Conservation (phyloP, 2,797 vertebrate genomes). For the Picus viridis region DNA sequence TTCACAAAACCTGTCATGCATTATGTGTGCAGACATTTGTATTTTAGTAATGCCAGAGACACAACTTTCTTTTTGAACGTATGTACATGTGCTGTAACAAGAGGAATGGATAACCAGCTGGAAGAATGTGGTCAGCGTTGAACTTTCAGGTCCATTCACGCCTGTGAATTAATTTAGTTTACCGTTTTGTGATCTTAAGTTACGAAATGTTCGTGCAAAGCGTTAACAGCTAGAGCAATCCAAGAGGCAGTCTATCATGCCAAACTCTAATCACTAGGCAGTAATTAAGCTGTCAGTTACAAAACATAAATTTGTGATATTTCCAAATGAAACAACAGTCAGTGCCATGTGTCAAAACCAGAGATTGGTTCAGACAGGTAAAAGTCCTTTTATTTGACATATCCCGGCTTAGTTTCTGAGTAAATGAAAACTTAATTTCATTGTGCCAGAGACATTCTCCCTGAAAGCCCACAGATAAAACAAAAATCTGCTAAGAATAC, state of each 20-base stretch:
- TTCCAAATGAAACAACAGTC: slow-evolving; percentile 54
- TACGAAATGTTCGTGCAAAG: slow-evolving; percentile 54
- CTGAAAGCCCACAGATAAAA: slow-evolving; percentile 10
- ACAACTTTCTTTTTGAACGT: background rate
- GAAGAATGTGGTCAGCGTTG: slow-evolving; percentile 45
- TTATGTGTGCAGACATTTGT: background rate
- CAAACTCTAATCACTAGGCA: slow-evolving; percentile 58
- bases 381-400: slow-evolving; percentile 33
- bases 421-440: slow-evolving; percentile 45
- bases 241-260: slow-evolving; percentile 10
- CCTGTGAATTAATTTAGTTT: slow-evolving; percentile 52
- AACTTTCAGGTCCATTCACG: slow-evolving; percentile 39
- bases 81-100: slow-evolving; percentile 7
- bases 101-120: slow-evolving; percentile 37
- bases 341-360: slow-evolving; percentile 2
- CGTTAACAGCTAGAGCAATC: slow-evolving; percentile 17
- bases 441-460: slow-evolving; percentile 29
- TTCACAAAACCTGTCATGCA: background rate
- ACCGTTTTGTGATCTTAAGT: slow-evolving; percentile 45
- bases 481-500: slow-evolving; percentile 31
- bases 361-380: slow-evolving; percentile 73
- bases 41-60: background rate
- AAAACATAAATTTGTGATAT: slow-evolving; percentile 47
- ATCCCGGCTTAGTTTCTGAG: slow-evolving; percentile 45
- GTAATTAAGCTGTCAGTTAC: slow-evolving; percentile 67